Evolutionary conservation across 2,797 vertebrate species (phyloP), one percentile per base, ranked within the genome.

Genomic region (Taenioides sp.): DNA sequence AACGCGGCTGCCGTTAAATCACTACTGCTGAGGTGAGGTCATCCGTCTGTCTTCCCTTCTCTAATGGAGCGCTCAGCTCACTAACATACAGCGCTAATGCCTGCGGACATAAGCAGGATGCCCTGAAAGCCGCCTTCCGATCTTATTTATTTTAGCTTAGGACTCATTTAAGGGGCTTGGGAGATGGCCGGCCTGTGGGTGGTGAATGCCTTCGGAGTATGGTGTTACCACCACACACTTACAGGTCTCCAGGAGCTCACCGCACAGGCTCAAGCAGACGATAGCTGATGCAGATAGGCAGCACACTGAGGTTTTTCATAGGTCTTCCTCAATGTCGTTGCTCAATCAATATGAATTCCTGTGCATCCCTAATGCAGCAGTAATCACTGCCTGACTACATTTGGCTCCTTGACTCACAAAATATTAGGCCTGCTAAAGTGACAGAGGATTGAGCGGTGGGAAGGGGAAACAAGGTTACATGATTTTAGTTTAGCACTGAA

Each of bases 141-240:
- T 87, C 87, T 83, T 85, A 84, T 91, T 93, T 91, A 89, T 90
- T 91, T 88, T 82, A 88, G 85, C 90, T 92, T 79, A 88, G 84
- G 78, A 85, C 84, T 93, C 84, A 88, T 92, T 89, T 89, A 78
- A 83, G 77, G 88, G 84, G 73, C 75, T 80, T 77, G 83, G 78
- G 81, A 80, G 67, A 71, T 79, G 80, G 75, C 77, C 49, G 80
- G 77, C 72, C 75, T 31, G 59, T 55, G 70, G 79, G 84, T 73
- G 80, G 81, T 67, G 86, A 90, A 93, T 91, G 90, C 90, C 91
- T 92, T 88, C 71, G 84, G 89, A 89, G 91, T 91, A 88, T 94
- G 93, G 88, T 85, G 87, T 94, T 94, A 94, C 94, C 92, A 92
- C 93, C 92, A 2, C 92, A 93, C 89, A 94, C 90, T 94, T 93